Evolutionary conservation across 2,888 invertebrate genomes (phyloP), one percentile per base, ranked within the genome.

Genomic region (Idaea straminata): DNA sequence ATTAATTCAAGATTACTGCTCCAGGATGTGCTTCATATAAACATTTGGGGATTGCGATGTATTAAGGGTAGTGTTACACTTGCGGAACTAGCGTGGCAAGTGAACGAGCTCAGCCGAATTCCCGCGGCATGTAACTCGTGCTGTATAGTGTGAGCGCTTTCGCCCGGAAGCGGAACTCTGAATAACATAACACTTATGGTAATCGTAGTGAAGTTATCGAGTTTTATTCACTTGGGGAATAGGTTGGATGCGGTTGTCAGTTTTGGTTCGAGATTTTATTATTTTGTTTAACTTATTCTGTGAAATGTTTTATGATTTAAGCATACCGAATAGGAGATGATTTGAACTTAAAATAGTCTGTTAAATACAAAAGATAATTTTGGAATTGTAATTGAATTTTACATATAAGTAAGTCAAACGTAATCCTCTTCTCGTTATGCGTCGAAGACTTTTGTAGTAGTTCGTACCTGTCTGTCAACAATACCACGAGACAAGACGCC

Each of bases 1-100:
- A 59, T 59, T 59, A 59, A 59, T 59, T 59, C 59, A 34, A 59
- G 59, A 59, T 59, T 59, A 59, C 59, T 59, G 16, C 59, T 47
- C 47, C 13, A 47, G 59, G 59, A 59, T 59, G 59, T 59, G 59
- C 34, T 59, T 34, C 59, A 34, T 59, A 59, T 34, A 59, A 16
- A 59, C 59, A 34, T 15, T 16, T 34, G 47, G 59, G 34, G 34
- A 59, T 59, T 59, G 59, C 59, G 59, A 13, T 10, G 10, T 4
- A 59, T 47, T 47, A 47, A 47, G 47, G 47, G 25, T 25, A 25
- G 25, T 25, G 25, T 25, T 25, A 47, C 47, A 47, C 13, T 47
- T 13, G 47, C 47, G 47, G 13, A 47, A 47, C 47, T 6, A 7
- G 47, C 13, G 47, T 10, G 4, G 47, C 47, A 47, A 10, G 36